phyloP scores from a whole-genome alignment of 2,888 invertebrate species.

The Clivina fossor region DNA sequence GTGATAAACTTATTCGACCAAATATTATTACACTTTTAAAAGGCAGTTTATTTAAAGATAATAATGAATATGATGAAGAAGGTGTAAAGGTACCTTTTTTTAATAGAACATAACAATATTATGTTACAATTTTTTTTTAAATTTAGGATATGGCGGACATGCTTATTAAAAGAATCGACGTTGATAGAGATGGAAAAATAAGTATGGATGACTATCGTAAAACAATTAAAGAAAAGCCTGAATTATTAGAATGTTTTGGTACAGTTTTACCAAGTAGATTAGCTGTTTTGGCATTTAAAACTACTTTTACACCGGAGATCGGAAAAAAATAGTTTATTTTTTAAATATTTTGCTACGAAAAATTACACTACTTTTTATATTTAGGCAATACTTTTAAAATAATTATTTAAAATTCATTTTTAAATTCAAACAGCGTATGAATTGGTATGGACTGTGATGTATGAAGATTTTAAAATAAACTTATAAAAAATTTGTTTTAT shows the following conservation, averaged over 20 bases:
- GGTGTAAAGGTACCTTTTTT: constrained; percentile 60
- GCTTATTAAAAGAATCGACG: constrained; percentile 72
- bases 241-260: constrained; percentile 72
- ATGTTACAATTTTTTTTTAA: too few species aligned
- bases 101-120: too few species aligned
- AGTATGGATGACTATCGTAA: constrained; percentile 67
- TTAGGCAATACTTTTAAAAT: too few species aligned
- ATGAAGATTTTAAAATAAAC: too few species aligned
- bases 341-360: too few species aligned
- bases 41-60: constrained; percentile 59
- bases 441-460: too few species aligned
- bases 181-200: constrained; percentile 73
- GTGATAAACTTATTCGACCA: constrained; percentile 63
- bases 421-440: too few species aligned
- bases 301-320: constrained; percentile 45
- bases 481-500: too few species aligned
- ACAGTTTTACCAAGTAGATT: constrained; percentile 68
- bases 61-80: constrained; percentile 75
- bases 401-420: too few species aligned
- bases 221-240: constrained; percentile 64
- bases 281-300: constrained; percentile 51
- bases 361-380: too few species aligned
- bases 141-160: constrained; percentile 74
- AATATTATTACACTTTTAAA: constrained; percentile 69
- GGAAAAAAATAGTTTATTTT: constrained; percentile 38